Evolutionary conservation across 1,140 invertebrate species (phyloP), one percentile per base, ranked within the genome.

Genomic region (Nixonia krombeini): DNA sequence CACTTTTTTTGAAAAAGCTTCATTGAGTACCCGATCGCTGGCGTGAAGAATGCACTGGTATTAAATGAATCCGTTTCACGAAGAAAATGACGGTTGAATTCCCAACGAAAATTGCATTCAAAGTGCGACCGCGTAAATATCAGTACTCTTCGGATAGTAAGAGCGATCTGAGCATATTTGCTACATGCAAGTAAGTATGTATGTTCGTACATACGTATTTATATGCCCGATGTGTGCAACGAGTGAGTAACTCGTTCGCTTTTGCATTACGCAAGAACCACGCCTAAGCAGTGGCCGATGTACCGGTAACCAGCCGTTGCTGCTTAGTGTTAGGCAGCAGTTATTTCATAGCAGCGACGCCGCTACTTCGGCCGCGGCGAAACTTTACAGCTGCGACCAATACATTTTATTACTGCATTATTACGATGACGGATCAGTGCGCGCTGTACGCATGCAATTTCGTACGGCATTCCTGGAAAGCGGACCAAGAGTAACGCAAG

Each of bases 191-290:
- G 46, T 51, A 47, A 42, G 51, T 57, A 59, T 46, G 33, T 44
- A 44, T 37, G 15, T 37, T 21, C 29, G 56, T 17, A 21, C 28
- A 35, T 41, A 33, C 31, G 46, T 13, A 10, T 47, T 26, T 13
- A 10, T 35, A 35, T 13, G 33, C 13, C 25, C 56, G 18, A 33
- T 25, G 67, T 51, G 55, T 59, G 61, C 65, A 74, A 74, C 74
- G 62, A 69, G 74, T 73, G 56, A 66, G 65, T 71, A 74, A 74
- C 75, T 75, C 72, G 76, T 71, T 75, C 75, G 75, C 66, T 76
- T 81, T 77, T 74, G 66, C 68, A 75, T 83, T 85, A 80, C 80
- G 81, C 78, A 85, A 85, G 78, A 80, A 82, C 83, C 82, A 83
- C 82, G 79, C 81, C 83, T 82, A 83, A 80, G 74, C 64, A 65